Evolutionary conservation across 2,797 vertebrate genomes (phyloP).

Genomic region (Hipposideros larvatus): DNA sequence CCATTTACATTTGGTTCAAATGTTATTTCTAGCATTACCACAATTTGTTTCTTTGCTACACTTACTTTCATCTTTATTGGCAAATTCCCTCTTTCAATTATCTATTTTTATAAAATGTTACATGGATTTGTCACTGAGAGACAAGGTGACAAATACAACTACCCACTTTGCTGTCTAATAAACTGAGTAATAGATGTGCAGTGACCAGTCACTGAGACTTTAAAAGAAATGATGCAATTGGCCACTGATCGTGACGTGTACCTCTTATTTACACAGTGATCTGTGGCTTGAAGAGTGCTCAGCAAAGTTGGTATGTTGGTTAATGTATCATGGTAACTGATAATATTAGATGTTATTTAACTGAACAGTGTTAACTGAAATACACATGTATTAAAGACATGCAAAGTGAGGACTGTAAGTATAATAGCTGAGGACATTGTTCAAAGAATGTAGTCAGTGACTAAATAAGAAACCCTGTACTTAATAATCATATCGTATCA

Average conservation of each 20-base stretch:
- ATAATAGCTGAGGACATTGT: conserved; percentile 34
- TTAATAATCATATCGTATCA: neutral
- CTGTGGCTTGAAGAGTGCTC: neutral
- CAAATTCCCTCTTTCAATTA: neutral
- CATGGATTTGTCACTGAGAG: neutral
- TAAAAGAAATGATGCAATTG: neutral
- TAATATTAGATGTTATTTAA: neutral
- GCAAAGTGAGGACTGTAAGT: neutral
- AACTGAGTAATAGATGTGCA: neutral
- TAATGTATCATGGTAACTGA: neutral
- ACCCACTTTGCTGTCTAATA: neutral
- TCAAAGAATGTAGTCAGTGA: neutral
- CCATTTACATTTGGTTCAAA: neutral
- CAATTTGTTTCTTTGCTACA: neutral
- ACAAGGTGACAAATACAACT: neutral
- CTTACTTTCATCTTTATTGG: conserved; percentile 21
- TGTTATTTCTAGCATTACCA: neutral
- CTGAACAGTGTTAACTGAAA: conserved; percentile 19
- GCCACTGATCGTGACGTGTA: neutral
- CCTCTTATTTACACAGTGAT: neutral
- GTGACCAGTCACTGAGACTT: neutral
- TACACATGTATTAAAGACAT: neutral
- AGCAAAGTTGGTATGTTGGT: neutral
- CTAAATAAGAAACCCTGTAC: conserved; percentile 21
- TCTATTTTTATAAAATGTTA: conserved; percentile 27